A percentile compares a stretch with the other conserved stretches of the same genome.
These are phyloP conservation scores for Apis dorsata DNA, from an alignment of 1,140 invertebrate genomes.

Conservation along the genomic window DNA sequence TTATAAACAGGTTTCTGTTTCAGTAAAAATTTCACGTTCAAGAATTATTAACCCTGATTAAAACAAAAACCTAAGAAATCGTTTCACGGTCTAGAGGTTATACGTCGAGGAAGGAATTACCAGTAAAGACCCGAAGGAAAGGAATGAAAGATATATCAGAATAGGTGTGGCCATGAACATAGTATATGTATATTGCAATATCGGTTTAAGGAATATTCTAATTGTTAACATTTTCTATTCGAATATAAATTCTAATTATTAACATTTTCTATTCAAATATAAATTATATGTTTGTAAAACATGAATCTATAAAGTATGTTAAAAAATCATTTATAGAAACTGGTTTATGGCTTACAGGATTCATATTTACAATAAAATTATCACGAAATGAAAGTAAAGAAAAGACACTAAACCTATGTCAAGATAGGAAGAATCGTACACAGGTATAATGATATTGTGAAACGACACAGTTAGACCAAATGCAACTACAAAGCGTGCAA, in stretches of 20 bases:
- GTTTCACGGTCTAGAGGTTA: conserved; percentile 23
- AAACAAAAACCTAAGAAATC: neutral
- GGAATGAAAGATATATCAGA: neutral
- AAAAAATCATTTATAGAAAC: neutral
- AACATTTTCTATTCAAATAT: neutral
- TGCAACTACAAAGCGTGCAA: conserved; percentile 8
- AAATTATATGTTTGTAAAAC: neutral
- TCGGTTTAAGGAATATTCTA: neutral
- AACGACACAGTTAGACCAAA: conserved; percentile 33
- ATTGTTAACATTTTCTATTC: neutral
- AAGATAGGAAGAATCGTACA: conserved; percentile 18
- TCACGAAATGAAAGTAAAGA: conserved; percentile 32
- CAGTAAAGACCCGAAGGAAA: neutral
- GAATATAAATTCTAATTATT: neutral
- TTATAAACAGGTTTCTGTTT: neutral
- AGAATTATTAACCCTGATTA: neutral
- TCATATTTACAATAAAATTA: conserved; percentile 28
- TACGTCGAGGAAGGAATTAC: neutral
- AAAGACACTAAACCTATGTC: conserved; percentile 45
- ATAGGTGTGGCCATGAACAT: neutral
- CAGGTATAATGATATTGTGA: conserved; percentile 35
- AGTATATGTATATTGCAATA: neutral
- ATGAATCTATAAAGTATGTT: neutral
- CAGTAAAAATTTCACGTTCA: neutral
- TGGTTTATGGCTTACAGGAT: neutral